These are phyloP conservation scores for Tanypteryx hageni DNA, from an alignment of 2,888 invertebrate species.

Conservation along the genomic window DNA sequence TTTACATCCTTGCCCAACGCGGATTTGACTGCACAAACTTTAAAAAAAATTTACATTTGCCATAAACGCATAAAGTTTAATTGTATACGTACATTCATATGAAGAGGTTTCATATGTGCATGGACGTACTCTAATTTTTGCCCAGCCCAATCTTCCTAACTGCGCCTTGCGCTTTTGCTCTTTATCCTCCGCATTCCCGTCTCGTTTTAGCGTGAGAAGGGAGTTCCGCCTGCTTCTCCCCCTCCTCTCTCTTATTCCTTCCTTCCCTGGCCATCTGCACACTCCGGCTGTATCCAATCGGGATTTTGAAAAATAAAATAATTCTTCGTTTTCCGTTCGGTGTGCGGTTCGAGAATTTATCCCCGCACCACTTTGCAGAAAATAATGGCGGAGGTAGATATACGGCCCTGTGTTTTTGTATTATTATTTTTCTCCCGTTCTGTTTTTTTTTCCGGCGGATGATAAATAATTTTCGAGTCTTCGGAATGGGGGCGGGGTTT, in stretches of 20 bases:
- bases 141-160: too few species aligned
- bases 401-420: not conserved
- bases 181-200: too few species aligned
- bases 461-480: slow-evolving; percentile 7
- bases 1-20: too few species aligned
- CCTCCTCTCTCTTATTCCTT: not conserved
- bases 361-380: not conserved
- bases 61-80: too few species aligned
- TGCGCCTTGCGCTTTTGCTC: too few species aligned
- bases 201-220: too few species aligned
- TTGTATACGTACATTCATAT: too few species aligned
- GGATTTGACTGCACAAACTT: too few species aligned
- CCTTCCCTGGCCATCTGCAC: not conserved
- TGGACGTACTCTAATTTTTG: too few species aligned
- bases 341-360: not conserved
- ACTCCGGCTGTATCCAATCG: not conserved
- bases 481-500: slow-evolving; percentile 16
- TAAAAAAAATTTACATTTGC: too few species aligned
- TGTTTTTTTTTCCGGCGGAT: not conserved
- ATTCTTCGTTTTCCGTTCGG: not conserved
- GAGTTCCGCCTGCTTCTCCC: not conserved
- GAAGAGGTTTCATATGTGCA: too few species aligned
- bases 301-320: slow-evolving; percentile 9
- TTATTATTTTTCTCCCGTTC: not conserved
- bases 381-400: slow-evolving; percentile 10